Conservation (phyloP, 2,888 invertebrate genomes). For the Drosophila putrida region DNA sequence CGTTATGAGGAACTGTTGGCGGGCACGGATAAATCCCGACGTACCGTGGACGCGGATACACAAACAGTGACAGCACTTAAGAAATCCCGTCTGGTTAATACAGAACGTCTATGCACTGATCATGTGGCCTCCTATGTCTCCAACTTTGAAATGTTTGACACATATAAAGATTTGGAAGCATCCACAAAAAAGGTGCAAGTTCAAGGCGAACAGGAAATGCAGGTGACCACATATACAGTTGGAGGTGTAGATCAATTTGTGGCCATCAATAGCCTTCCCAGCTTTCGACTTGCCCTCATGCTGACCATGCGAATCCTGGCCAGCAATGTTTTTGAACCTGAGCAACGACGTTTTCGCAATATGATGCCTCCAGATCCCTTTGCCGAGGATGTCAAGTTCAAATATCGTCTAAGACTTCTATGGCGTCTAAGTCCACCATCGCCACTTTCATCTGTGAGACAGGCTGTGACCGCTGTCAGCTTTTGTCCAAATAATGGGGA, state of each 20-base stretch:
- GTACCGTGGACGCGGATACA: slow-evolving; percentile 88
- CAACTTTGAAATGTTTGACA: slow-evolving; percentile 92
- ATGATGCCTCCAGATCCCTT: slow-evolving; percentile 88
- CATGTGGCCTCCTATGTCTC: slow-evolving; percentile 89
- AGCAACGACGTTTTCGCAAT: slow-evolving; percentile 90
- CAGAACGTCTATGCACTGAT: slow-evolving; percentile 86
- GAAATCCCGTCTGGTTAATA: slow-evolving; percentile 89
- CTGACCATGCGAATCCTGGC: slow-evolving; percentile 91
- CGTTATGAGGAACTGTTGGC: slow-evolving; percentile 89
- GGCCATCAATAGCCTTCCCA: slow-evolving; percentile 65
- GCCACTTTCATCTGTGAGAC: slow-evolving; percentile 85
- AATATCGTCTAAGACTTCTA: slow-evolving; percentile 88
- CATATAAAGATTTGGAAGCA: slow-evolving; percentile 86
- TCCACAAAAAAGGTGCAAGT: slow-evolving; percentile 77
- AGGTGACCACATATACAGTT: slow-evolving; percentile 83
- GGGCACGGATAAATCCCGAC: slow-evolving; percentile 89
- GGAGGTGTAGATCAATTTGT: slow-evolving; percentile 79
- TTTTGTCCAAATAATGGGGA: slow-evolving; percentile 90
- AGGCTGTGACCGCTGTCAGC: slow-evolving; percentile 87
- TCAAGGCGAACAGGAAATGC: slow-evolving; percentile 86
- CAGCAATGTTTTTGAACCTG: slow-evolving; percentile 88
- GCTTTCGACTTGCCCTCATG: slow-evolving; percentile 88
- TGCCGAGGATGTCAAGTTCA: slow-evolving; percentile 88
- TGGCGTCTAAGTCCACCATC: slow-evolving; percentile 87
- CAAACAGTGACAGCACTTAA: slow-evolving; percentile 88